Conservation (phyloP, 2,797 vertebrate species). For the Cichlasoma orientale region DNA sequence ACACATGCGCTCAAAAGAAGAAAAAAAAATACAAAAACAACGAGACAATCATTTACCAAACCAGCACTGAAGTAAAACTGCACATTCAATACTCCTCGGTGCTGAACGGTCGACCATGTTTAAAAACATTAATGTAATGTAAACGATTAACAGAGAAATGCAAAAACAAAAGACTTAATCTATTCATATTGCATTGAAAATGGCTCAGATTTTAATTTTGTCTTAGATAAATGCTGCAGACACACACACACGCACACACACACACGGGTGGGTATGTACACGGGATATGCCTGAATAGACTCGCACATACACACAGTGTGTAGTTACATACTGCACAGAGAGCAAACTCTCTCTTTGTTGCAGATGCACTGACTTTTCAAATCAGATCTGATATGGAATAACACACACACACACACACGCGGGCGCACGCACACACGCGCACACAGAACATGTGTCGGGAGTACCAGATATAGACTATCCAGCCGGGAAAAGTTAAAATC, state of each 20-base stretch:
- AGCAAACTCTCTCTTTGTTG: background rate
- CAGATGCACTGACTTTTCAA: background rate
- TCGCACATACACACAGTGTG: constrained; percentile 18
- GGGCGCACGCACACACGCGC: background rate
- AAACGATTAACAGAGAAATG: constrained; percentile 75
- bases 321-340: constrained; percentile 16
- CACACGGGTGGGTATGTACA: constrained; percentile 10
- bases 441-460: background rate
- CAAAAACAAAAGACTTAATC: constrained; percentile 67
- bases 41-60: constrained; percentile 54
- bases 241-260: constrained; percentile 50
- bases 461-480: constrained; percentile 21
- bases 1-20: constrained; percentile 46
- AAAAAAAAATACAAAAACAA: background rate
- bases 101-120: constrained; percentile 60
- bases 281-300: background rate
- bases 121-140: constrained; percentile 85
- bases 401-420: background rate
- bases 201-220: constrained; percentile 79
- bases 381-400: constrained; percentile 50
- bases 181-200: constrained; percentile 84
- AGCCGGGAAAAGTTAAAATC: background rate
- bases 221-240: constrained; percentile 53
- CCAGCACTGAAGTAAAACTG: constrained; percentile 61
- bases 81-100: constrained; percentile 68